These are phyloP conservation scores for Sanderia malayensis DNA, from an alignment of 30 jellyfish, hydroid and myxozoan species.

Conservation along the genomic window DNA sequence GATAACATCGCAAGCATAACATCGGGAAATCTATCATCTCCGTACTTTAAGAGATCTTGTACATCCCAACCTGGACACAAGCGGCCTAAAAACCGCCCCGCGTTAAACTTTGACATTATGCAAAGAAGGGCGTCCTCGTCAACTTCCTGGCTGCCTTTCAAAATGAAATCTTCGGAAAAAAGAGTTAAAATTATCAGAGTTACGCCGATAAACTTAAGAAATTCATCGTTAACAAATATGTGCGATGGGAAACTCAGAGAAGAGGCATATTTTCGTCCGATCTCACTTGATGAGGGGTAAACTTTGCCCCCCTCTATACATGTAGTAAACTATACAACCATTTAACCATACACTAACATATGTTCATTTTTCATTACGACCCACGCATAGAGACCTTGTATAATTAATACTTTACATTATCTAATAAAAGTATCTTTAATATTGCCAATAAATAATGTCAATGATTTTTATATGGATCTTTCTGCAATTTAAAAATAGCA, in stretches of 20 bases:
- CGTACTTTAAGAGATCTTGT: conserved; percentile 9
- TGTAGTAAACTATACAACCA: too few relatives aligned
- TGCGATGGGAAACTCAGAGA: conserved; percentile 30
- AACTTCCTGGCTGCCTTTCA: conserved; percentile 50
- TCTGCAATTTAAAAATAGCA: too few relatives aligned
- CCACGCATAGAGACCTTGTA: too few relatives aligned
- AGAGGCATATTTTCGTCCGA: conserved; percentile 45
- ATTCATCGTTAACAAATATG: not conserved
- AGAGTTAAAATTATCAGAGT: conserved; percentile 48
- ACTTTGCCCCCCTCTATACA: too few relatives aligned
- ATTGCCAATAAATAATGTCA: too few relatives aligned
- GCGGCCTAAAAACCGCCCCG: conserved; percentile 31
- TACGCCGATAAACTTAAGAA: conserved; percentile 26
- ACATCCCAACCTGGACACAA: conserved; percentile 27
- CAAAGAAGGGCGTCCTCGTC: conserved; percentile 23
- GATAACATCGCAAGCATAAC: not conserved
- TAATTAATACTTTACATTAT: too few relatives aligned
- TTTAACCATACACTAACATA: too few relatives aligned
- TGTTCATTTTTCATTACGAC: too few relatives aligned
- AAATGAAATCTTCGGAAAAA: conserved; percentile 24
- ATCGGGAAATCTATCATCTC: conserved; percentile 13
- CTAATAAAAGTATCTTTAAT: too few relatives aligned
- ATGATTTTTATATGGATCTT: too few relatives aligned
- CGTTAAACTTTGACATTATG: conserved; percentile 7
- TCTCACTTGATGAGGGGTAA: conserved; percentile 28